Conservation (phyloP, 2,113 vertebrate species). For the Antennarius striatus region DNA sequence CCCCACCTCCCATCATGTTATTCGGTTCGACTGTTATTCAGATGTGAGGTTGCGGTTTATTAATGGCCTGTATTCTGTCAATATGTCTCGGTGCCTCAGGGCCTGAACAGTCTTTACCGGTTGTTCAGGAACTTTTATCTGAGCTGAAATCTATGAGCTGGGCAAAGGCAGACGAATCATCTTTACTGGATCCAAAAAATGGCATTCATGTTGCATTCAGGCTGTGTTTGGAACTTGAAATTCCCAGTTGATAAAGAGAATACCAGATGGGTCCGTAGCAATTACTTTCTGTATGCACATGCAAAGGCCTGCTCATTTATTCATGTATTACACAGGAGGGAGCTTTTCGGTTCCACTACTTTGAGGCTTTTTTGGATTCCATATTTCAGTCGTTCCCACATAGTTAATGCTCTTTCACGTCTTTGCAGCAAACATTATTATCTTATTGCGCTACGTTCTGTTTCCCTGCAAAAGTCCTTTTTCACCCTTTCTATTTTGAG, state of each 20-base stretch:
- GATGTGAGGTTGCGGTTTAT: slow-evolving; percentile 30
- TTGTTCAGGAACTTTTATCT: slow-evolving; percentile 46
- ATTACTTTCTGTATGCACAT: slow-evolving; percentile 47
- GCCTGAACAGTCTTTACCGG: slow-evolving; percentile 8
- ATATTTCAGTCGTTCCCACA: slow-evolving; percentile 25
- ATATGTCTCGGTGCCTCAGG: slow-evolving; percentile 33
- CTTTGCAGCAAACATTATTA: slow-evolving; percentile 32
- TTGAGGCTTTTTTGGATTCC: slow-evolving; percentile 36
- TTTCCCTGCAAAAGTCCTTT: slow-evolving; percentile 34
- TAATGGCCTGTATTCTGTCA: slow-evolving; percentile 39
- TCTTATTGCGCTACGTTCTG: slow-evolving; percentile 44
- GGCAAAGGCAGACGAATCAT: slow-evolving; percentile 23
- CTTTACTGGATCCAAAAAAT: slow-evolving; percentile 34
- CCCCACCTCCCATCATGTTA: background rate
- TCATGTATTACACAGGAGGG: slow-evolving; percentile 48
- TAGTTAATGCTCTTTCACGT: slow-evolving; percentile 19
- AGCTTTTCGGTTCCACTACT: slow-evolving; percentile 27
- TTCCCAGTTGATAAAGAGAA: slow-evolving; percentile 53
- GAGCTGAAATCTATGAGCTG: slow-evolving; percentile 27
- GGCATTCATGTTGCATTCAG: slow-evolving; percentile 38
- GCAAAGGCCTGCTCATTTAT: slow-evolving; percentile 61
- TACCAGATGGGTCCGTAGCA: slow-evolving; percentile 53
- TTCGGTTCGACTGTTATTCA: slow-evolving; percentile 23
- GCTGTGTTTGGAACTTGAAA: slow-evolving; percentile 27
- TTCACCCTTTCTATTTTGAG: slow-evolving; percentile 54